Percentiles rank a stretch among this genome's conserved stretches.
Evolutionary conservation across 1,140 invertebrate species (phyloP).

Genomic region (Drosophila simulans): DNA sequence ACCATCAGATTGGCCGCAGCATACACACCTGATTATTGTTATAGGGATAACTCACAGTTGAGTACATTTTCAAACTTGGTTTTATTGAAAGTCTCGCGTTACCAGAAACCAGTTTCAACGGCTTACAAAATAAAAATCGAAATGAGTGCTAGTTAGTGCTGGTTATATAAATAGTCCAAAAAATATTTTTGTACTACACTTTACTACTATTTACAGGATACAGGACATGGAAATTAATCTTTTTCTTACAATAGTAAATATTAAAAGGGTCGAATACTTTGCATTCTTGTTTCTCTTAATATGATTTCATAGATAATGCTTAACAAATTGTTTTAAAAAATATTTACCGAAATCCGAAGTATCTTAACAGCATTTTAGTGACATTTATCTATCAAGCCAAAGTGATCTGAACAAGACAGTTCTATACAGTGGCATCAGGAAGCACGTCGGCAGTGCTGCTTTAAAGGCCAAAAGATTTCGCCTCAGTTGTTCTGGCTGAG

Average conservation of each 20-base stretch:
- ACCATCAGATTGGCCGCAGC: not conserved
- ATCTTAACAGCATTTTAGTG: not conserved
- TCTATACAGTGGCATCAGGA: slow-evolving; percentile 12
- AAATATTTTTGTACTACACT: no score
- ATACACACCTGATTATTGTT: not conserved
- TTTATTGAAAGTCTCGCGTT: not conserved
- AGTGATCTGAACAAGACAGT: not conserved
- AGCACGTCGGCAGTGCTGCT: slow-evolving; percentile 20
- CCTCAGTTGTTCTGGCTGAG: slow-evolving; percentile 56
- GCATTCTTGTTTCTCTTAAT: no score
- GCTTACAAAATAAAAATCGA: no score
- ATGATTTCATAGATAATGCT: no score
- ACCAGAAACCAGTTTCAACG: not conserved
- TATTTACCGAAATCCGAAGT: not conserved
- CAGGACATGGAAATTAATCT: no score
- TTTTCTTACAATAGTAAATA: no score
- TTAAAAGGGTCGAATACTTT: no score
- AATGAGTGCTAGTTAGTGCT: no score
- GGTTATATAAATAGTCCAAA: no score
- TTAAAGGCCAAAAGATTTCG: slow-evolving; percentile 54
- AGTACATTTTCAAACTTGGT: not conserved
- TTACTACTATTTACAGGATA: no score
- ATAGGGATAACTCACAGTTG: not conserved
- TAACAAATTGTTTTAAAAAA: no score
- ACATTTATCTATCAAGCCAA: not conserved